Evolutionary conservation across 2,888 invertebrate genomes (phyloP), one percentile per base, ranked within the genome.

Genomic region (Drosophila nr. perissopoda): DNA sequence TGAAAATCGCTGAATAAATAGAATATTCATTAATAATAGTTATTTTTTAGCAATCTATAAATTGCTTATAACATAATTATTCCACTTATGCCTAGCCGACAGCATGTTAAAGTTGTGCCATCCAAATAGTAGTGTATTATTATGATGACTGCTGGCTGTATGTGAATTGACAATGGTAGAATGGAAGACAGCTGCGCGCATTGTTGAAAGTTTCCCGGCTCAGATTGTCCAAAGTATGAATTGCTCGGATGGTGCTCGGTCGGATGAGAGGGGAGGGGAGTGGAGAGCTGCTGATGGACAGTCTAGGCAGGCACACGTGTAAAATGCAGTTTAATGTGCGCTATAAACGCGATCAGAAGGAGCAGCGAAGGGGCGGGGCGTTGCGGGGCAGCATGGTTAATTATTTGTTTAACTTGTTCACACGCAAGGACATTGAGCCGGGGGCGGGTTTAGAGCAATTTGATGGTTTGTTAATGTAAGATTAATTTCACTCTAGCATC

Each of bases 161-260:
- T 46, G 25, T 59, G 60, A 53, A 63, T 70, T 58, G 60, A 69
- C 69, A 67, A 70, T 73, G 63, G 62, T 59, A 53, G 71, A 64
- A 67, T 65, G 63, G 66, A 69, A 77, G 82, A 80, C 91, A 91
- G 92, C 90, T 92, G 92, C 79, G 89, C 63, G 79, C 77, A 92
- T 92, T 92, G 92, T 92, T 82, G 70, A 74, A 85, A 89, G 72
- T 86, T 92, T 92, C 92, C 92, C 92, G 92, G 92, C 92, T 91
- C 90, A 92, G 85, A 88, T 87, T 89, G 84, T 16, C 53, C 46
- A 69, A 66, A 48, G 46, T 38, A 70, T 27, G 31, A 59, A 51
- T 36, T 40, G 48, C 25, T 42, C 7, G 25, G 53, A 56, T 21
- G 31, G 6, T 18, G 40, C 13, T 1, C 6, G 56, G 4, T 4